Evolutionary conservation across 2,113 vertebrate genomes (phyloP).

Genomic region (Sylvia atricapilla): DNA sequence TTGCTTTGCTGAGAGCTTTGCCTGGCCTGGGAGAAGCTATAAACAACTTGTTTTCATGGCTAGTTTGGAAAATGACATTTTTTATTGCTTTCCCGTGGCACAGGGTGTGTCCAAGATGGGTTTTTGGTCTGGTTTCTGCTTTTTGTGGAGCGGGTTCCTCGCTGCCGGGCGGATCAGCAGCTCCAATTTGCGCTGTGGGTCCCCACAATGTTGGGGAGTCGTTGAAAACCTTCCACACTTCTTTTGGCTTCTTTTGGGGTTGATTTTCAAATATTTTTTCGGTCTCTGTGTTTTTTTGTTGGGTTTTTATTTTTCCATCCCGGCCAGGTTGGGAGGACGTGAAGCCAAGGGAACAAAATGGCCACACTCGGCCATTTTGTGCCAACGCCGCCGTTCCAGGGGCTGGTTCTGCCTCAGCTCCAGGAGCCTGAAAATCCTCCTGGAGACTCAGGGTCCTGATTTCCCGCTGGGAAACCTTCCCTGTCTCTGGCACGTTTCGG

Average conservation of each 20-base stretch:
- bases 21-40: not conserved
- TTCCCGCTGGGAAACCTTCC: not conserved
- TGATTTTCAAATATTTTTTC: not conserved
- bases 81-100: not conserved
- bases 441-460: not conserved
- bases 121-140: not conserved
- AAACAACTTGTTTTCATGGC: not conserved
- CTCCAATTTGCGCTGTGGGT: not conserved
- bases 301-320: not conserved
- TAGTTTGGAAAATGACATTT: not conserved
- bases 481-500: not conserved
- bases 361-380: constrained; percentile 65
- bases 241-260: not conserved
- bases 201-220: accelerated
- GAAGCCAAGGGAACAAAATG: constrained; percentile 59
- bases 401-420: not conserved
- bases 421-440: not conserved
- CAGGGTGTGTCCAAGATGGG: not conserved
- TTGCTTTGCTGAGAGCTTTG: not conserved
- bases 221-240: not conserved
- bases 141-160: not conserved
- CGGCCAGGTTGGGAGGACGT: accelerated
- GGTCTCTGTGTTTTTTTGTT: not conserved
- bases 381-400: not conserved
- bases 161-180: accelerated